Evolutionary conservation across 2,888 invertebrate genomes (phyloP).

Genomic region (Thereva unica): DNA sequence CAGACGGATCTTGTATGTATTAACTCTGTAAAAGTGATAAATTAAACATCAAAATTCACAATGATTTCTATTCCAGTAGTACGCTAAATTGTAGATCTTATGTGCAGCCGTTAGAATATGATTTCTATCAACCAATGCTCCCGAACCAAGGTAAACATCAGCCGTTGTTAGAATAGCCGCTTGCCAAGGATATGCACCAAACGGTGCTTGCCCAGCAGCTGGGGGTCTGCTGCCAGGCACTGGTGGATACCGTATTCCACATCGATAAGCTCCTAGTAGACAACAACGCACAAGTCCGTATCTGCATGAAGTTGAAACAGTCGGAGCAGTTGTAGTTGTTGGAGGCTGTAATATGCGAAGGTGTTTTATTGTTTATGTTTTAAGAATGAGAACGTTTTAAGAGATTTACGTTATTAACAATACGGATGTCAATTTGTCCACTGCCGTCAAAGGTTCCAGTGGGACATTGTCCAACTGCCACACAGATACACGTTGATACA

Average conservation of each 20-base stretch:
- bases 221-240: constrained; percentile 53
- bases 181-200: constrained; percentile 77
- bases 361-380: neutral
- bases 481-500: constrained; percentile 51
- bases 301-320: constrained; percentile 47
- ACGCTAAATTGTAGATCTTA: constrained; percentile 66
- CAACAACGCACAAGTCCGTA: constrained; percentile 52
- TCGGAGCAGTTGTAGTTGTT: constrained; percentile 18
- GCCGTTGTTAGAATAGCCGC: constrained; percentile 64
- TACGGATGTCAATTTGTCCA: constrained; percentile 66
- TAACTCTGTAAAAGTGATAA: constrained; percentile 44
- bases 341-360: neutral
- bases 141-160: constrained; percentile 72
- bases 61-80: constrained; percentile 44
- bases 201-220: constrained; percentile 63
- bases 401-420: constrained; percentile 63
- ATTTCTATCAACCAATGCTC: constrained; percentile 68
- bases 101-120: constrained; percentile 77
- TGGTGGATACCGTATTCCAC: constrained; percentile 53
- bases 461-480: constrained; percentile 54
- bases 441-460: constrained; percentile 58
- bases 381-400: neutral
- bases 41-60: neutral
- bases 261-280: constrained; percentile 52
- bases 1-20: constrained; percentile 67